Evolutionary conservation across 2,797 vertebrate species (phyloP), one percentile per base, ranked within the genome.

Genomic region (Eulemur rubriventer): DNA sequence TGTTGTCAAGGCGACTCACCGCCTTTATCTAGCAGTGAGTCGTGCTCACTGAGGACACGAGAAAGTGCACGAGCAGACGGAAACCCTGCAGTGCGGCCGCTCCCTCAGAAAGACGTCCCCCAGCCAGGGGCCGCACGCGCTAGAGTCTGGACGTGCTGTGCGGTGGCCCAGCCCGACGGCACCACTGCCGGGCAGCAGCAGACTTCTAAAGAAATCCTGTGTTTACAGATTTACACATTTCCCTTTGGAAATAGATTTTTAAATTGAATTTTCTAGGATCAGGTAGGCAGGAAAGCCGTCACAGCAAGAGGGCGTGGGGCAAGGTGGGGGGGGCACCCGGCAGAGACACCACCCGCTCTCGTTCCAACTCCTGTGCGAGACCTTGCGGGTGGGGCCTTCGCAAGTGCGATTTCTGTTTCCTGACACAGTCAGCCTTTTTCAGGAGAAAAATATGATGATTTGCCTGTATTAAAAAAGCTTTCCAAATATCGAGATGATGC

Each of bases 1-100:
- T 1, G 4, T 35, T 5, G 0, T 5, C 12, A 3, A 4, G 33
- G 1, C 1, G 10, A 7, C 26, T 10, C 2, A 2, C 13, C 0
- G 4, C 7, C 22, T 17, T 43, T 8, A 0, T 0, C 30, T 35
- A n/a, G 2, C n/a, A 12, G 24, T 2, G 4, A 3, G 57, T 18
- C 3, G 0, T 1, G 0, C 3, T 28, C 22, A 4, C 10, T 9
- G 73, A 52, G 26, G 43, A 52, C 17, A 11, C 4, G 0, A 1
- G 55, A 17, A 20, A 17, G 8, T 55, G 7, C 52, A 3, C 52
- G 2, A 10, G 38, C 9, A 2, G 35, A 1, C 1, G 65, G 10
- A 20, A 50, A 9, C 17, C 9, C 26, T 3, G 1, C 11, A 0
- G 43, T 50, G 46, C 33, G 55, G 83, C 48, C 30, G 2, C 6